Evolutionary conservation across 2,888 invertebrate genomes (phyloP).

Genomic region (Torymus aiolomorphi): DNA sequence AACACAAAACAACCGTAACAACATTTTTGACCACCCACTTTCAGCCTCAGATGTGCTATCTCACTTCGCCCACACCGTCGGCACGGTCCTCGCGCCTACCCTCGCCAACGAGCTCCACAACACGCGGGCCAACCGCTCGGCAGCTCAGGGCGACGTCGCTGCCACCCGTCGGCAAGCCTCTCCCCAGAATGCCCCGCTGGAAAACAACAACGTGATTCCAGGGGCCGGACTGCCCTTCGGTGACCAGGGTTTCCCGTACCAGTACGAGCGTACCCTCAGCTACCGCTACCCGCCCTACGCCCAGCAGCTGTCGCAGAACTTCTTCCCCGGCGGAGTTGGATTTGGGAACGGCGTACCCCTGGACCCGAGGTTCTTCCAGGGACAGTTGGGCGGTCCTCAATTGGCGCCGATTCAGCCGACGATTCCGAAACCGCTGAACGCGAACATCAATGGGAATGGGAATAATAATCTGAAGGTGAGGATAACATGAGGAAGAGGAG

Average conservation of each 20-base stretch:
- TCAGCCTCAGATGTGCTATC: conserved; percentile 49
- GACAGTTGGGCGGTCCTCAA: not conserved
- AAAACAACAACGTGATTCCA: not conserved
- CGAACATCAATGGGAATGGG: not conserved
- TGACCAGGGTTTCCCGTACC: conserved; percentile 38
- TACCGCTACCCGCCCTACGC: conserved; percentile 45
- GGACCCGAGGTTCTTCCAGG: conserved; percentile 44
- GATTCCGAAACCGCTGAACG: conserved; percentile 1
- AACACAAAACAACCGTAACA: not conserved
- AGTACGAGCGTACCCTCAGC: conserved; percentile 45
- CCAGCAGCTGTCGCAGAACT: conserved; percentile 35
- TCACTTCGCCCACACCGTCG: conserved; percentile 42
- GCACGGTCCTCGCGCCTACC: conserved; percentile 37
- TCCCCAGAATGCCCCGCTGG: not conserved
- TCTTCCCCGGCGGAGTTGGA: conserved; percentile 8
- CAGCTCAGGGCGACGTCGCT: not conserved
- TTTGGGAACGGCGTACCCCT: conserved; percentile 23
- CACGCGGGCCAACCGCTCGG: conserved; percentile 21
- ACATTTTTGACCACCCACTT: not conserved
- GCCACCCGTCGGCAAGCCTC: not conserved
- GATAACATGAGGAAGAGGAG: no score
- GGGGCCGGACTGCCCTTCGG: not conserved
- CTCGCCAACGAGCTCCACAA: conserved; percentile 39
- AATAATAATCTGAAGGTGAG: conserved; percentile 29
- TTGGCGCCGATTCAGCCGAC: not conserved